Percentiles rank a stretch among this genome's conserved stretches.
phyloP scores from a whole-genome alignment of 2,113 vertebrate species.

The Amazona guildingii region DNA sequence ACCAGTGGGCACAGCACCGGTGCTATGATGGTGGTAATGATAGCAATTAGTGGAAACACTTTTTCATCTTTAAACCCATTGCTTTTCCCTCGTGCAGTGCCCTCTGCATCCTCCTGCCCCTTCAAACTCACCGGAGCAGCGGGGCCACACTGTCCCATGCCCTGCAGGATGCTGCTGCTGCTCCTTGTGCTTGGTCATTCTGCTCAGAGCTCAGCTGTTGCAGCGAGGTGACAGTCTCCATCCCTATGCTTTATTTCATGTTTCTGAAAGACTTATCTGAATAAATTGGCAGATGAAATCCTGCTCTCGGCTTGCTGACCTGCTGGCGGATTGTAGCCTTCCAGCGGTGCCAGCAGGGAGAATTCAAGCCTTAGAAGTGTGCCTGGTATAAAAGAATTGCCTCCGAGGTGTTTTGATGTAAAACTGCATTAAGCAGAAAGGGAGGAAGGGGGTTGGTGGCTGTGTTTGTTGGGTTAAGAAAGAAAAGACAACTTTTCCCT shows the following conservation, averaged over 20 bases:
- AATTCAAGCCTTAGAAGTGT: slow-evolving; percentile 43
- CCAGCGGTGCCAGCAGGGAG: slow-evolving; percentile 20
- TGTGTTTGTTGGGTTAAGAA: not conserved
- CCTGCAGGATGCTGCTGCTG: not conserved
- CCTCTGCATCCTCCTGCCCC: not conserved
- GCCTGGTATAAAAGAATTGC: not conserved
- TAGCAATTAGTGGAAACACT: not conserved
- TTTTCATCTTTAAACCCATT: not conserved
- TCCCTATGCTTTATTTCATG: not conserved
- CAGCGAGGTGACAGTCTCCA: not conserved
- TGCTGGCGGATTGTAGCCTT: slow-evolving; percentile 47
- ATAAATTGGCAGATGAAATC: slow-evolving; percentile 30
- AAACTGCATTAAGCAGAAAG: not conserved
- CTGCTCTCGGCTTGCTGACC: not conserved
- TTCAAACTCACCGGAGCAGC: not conserved
- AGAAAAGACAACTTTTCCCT: not conserved
- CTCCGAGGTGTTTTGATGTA: not conserved
- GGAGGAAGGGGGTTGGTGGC: not conserved
- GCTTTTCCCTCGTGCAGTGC: fast-evolving
- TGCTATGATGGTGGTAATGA: fast-evolving
- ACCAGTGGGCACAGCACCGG: not conserved
- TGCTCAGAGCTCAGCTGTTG: not conserved
- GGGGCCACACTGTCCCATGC: not conserved
- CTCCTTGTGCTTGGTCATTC: not conserved
- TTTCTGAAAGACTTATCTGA: slow-evolving; percentile 23